Evolutionary conservation across 2,113 vertebrate species (phyloP).

Genomic region (Polypterus bichir): DNA sequence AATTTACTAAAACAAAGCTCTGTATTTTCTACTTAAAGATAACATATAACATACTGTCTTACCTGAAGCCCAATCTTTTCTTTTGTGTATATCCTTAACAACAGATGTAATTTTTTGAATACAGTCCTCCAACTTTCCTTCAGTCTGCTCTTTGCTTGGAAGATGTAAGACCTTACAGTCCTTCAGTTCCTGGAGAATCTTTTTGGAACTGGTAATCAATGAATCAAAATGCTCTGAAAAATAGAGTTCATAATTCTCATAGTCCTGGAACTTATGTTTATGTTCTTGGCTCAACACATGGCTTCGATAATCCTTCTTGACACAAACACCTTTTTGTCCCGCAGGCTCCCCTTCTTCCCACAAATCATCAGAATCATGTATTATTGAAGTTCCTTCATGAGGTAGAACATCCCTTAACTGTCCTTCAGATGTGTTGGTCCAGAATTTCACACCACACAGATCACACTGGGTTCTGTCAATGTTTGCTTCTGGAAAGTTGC

Average conservation of each 20-base stretch:
- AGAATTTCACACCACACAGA: constrained; percentile 56
- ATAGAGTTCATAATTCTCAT: constrained; percentile 37
- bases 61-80: constrained; percentile 55
- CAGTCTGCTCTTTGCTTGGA: constrained; percentile 41
- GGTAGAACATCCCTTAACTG: neutral
- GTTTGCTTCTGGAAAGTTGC: constrained; percentile 51
- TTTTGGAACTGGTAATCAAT: constrained; percentile 29
- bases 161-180: constrained; percentile 20
- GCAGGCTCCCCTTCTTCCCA: constrained; percentile 21
- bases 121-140: constrained; percentile 46
- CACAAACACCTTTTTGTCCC: constrained; percentile 17
- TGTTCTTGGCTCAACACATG: constrained; percentile 40
- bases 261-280: constrained; percentile 34
- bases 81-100: constrained; percentile 45
- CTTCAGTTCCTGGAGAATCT: constrained; percentile 31
- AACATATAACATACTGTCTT: constrained; percentile 13
- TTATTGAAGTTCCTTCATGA: neutral
- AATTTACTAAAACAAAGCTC: neutral
- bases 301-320: constrained; percentile 27
- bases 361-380: too few species aligned
- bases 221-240: constrained; percentile 39
- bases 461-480: constrained; percentile 59
- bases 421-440: neutral
- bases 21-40: neutral
- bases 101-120: constrained; percentile 38